Base-by-base conservation (phyloP, 2,888 invertebrate genomes). In the Tridacna gigas region DNA sequence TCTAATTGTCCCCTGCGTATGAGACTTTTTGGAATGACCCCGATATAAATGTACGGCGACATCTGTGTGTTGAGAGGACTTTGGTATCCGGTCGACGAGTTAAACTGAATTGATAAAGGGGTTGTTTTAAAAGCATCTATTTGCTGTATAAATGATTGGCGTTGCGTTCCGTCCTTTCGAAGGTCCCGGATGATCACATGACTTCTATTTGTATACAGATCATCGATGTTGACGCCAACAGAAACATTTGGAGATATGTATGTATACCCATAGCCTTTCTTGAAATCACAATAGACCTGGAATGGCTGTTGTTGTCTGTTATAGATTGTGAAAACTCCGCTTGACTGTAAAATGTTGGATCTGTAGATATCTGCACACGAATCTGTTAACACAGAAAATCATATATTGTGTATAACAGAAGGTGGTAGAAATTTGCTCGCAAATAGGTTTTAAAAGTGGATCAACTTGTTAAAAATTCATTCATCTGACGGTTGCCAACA, bases 261-360 rank as follows among this genome's bases (percentile, higher is more conserved):
- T 12, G 89, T 86, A 60, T 89, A 89, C 11, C 89, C 89, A 73
- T 83, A 89, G 13, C 81, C 80, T n/a, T 74, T 22, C 47, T 86
- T 79, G 56, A 89, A 86, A 25, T 84, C 86, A 65, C 89, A 89
- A 75, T 86, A 89, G 9, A 89, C 88, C 12, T 83, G 74, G 65
- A 77, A 88, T 0, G 78, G 26, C 69, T 89, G 79, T 13, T 82
- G 51, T 28, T 89, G 77, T 28, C 73, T 69, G 74, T 89, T 89
- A 65, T 82, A 81, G 9, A 89, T 81, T 25, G 66, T 76, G 63
- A 83, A 89, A 0, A 71, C 71, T 0, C 89, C 89, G 63, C 77
- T 84, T 2, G 48, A 61, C 22, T 76, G 77, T 2, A 77, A 61
- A 13, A 78, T 75, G 48, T 88, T 74, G 4, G 61, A 67, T 37